Evolutionary conservation across 2,113 vertebrate species (phyloP).

Genomic region (Pterophyllum scalare): DNA sequence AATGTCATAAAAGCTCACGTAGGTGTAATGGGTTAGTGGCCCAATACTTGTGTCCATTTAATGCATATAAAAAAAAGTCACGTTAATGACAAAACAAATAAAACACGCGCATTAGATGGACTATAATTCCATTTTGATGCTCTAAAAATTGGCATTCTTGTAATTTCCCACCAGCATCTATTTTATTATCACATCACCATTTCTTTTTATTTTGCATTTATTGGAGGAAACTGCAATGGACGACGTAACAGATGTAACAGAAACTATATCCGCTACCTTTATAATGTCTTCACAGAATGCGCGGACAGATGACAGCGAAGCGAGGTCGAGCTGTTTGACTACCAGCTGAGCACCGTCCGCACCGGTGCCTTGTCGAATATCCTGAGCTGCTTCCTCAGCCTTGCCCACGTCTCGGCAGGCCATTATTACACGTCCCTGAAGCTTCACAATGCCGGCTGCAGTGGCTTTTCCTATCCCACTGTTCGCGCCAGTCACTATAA

Average conservation of each 20-base stretch:
- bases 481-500: constrained; percentile 33
- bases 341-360: neutral
- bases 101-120: too few relatives aligned
- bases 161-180: too few relatives aligned
- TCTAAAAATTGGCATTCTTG: too few relatives aligned
- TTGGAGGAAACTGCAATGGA: neutral
- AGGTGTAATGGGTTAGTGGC: neutral
- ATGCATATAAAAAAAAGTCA: neutral
- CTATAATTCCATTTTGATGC: too few relatives aligned
- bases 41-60: neutral
- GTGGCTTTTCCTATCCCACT: constrained; percentile 34
- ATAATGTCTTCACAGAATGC: constrained; percentile 5
- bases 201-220: too few relatives aligned
- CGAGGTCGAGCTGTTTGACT: constrained; percentile 21
- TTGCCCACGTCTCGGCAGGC: constrained; percentile 13
- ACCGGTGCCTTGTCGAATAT: constrained; percentile 3
- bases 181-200: too few relatives aligned
- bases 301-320: constrained; percentile 12
- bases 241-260: neutral
- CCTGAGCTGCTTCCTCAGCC: constrained; percentile 19
- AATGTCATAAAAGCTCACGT: neutral
- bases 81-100: too few relatives aligned
- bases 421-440: constrained; percentile 15
- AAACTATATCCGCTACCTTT: neutral
- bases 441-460: constrained; percentile 15